A percentile compares a stretch with the other conserved stretches of the same genome.
Conservation (phyloP, 2,113 vertebrate species). For the Ammospiza caudacuta region DNA sequence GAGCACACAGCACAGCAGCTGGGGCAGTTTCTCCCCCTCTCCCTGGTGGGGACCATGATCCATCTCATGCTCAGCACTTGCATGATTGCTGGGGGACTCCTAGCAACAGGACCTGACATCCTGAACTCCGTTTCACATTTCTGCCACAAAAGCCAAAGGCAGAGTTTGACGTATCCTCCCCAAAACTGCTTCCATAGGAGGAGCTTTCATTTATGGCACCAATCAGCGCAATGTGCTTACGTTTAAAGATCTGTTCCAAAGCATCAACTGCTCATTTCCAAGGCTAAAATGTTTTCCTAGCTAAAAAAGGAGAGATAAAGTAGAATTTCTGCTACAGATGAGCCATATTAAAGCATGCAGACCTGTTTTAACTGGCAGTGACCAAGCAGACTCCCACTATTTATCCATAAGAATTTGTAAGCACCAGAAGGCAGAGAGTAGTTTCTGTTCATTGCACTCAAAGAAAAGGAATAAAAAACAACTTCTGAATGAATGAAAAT, state of each 20-base stretch:
- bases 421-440: background rate
- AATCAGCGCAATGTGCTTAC: background rate
- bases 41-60: background rate
- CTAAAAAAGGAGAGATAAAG: background rate
- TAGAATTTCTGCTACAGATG: conserved; percentile 16
- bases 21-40: background rate
- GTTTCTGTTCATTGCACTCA: background rate
- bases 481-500: background rate
- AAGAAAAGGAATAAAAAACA: background rate
- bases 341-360: background rate
- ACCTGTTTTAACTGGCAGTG: conserved; percentile 36
- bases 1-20: accelerated
- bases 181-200: background rate
- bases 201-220: background rate
- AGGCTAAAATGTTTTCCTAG: conserved; percentile 22
- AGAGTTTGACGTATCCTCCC: background rate
- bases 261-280: background rate
- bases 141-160: background rate
- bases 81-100: background rate
- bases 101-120: background rate
- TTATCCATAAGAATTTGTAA: background rate
- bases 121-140: background rate
- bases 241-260: conserved; percentile 2
- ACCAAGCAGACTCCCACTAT: background rate
- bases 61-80: background rate